A percentile compares a stretch with the other conserved stretches of the same genome.
Conservation (phyloP, 2,113 vertebrate genomes). For the Bubo scandiacus region DNA sequence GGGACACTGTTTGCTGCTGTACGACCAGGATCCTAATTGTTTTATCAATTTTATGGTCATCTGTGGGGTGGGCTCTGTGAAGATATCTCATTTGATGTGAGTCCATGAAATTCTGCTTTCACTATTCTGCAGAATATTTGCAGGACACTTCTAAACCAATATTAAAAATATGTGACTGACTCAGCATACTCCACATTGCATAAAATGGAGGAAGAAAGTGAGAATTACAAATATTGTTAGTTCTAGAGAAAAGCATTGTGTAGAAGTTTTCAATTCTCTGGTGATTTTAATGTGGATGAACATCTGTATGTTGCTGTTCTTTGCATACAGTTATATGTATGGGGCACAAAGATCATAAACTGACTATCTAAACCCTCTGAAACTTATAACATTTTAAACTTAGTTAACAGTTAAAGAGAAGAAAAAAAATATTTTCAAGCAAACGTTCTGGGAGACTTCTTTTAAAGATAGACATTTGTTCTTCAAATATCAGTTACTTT, state of each 20-base stretch:
- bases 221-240: background rate
- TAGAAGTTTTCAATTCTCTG: background rate
- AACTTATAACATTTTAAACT: background rate
- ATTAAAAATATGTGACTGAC: accelerated
- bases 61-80: background rate
- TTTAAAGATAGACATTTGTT: background rate
- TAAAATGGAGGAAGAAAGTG: background rate
- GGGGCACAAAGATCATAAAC: background rate
- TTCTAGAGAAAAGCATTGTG: background rate
- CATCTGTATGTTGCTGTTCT: background rate
- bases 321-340: accelerated
- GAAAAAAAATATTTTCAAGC: background rate
- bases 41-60: background rate
- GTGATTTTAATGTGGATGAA: background rate
- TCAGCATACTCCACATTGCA: background rate
- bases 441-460: background rate
- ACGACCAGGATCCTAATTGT: background rate
- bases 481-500: background rate
- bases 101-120: background rate
- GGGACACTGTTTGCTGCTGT: background rate
- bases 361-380: background rate
- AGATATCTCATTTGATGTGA: background rate
- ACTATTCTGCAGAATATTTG: background rate
- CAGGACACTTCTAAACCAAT: background rate
- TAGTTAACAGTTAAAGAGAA: background rate